Conservation (phyloP, 2,888 invertebrate genomes). For the Aromia moschata region DNA sequence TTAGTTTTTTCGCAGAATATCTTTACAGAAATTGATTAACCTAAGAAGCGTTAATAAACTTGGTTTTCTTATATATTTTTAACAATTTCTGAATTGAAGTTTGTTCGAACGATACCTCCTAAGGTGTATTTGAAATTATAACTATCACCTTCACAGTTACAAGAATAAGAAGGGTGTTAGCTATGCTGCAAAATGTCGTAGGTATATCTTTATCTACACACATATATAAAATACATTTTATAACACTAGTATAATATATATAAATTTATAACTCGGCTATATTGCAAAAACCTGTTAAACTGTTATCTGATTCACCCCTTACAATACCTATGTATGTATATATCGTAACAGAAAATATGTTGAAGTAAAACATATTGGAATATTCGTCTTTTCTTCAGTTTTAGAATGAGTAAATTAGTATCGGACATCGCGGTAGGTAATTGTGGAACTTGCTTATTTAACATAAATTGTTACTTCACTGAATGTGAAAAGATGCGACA, state of each 20-base stretch:
- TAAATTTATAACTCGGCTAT: neutral
- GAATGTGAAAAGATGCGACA: no score
- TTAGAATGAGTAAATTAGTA: constrained; percentile 10
- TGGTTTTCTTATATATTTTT: no score
- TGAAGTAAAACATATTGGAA: constrained; percentile 6
- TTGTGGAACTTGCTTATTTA: constrained; percentile 6
- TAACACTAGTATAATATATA: neutral
- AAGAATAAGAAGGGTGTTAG: no score
- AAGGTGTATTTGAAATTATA: no score
- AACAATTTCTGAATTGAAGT: no score
- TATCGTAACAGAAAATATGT: constrained; percentile 8
- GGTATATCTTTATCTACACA: neutral
- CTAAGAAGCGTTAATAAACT: no score
- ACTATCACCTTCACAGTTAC: no score
- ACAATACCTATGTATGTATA: no score
- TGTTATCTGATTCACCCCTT: constrained; percentile 12
- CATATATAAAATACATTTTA: neutral
- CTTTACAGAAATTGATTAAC: no score
- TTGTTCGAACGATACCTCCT: no score
- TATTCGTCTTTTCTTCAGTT: constrained; percentile 8
- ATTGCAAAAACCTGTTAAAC: neutral
- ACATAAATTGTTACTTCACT: neutral
- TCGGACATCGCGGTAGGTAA: constrained; percentile 8
- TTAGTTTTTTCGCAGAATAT: no score
- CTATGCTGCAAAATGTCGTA: neutral